Conservation (phyloP, 1,140 invertebrate genomes). For the Panulirus ornatus region DNA sequence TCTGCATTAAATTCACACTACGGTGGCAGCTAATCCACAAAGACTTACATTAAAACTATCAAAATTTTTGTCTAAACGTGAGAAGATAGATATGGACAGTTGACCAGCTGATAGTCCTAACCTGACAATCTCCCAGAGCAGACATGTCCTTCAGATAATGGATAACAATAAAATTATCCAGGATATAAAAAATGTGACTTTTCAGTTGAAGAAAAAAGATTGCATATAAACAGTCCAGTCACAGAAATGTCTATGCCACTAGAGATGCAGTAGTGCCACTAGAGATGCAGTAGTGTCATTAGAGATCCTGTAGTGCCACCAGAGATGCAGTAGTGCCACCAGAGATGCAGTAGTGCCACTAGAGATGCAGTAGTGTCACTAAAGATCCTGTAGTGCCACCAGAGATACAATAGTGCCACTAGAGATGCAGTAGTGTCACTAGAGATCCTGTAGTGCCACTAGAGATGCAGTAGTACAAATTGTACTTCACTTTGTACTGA, state of each 20-base stretch:
- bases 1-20: conserved; percentile 5
- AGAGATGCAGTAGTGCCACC: conserved; percentile 71
- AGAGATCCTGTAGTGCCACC: conserved; percentile 68
- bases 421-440: conserved; percentile 68
- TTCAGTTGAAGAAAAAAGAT: conserved; percentile 56
- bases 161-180: conserved; percentile 41
- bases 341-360: no score
- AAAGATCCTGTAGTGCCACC: conserved; percentile 70
- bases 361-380: conserved; percentile 68
- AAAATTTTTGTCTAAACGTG: neutral
- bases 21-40: neutral
- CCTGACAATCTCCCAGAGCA: conserved; percentile 55
- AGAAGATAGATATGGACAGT: neutral
- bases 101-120: neutral
- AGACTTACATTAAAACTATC: neutral
- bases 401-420: no score
- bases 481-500: conserved; percentile 72
- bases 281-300: conserved; percentile 68
- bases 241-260: conserved; percentile 62
- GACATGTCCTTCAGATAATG: conserved; percentile 40
- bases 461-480: conserved; percentile 72
- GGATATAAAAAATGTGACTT: conserved; percentile 43
- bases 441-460: conserved; percentile 67
- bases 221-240: conserved; percentile 71
- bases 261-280: no score